Evolutionary conservation across 2,113 vertebrate genomes (phyloP), one percentile per base, ranked within the genome.

Genomic region (Chlorodrepanis virens): DNA sequence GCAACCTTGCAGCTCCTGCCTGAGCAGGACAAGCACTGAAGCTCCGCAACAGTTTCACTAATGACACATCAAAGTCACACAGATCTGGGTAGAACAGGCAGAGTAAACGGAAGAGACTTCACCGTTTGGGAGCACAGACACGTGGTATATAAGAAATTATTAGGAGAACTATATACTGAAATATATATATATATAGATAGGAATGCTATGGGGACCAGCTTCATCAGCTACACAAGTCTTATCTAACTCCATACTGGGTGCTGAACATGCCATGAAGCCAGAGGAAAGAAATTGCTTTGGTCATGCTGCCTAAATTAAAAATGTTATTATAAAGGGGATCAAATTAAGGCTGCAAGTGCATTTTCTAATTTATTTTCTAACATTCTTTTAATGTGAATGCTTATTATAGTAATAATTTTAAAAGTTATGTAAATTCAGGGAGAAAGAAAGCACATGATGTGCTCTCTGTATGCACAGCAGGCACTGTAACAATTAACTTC

Each of bases 301-400:
- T 80, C 86, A 96, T 67, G 72, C 76, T 71, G 24, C 44, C 57
- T 35, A 56, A 90, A 90, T 78, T 50, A 56, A 81, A 95, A 69
- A 49, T 1, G 12, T 45, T 63, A n/a, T 67, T 89, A 81, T 29
- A 84, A 83, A 87, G 11, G 18, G 15, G 76, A 78, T 77, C 45
- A 88, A 87, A 96, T 78, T 75, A 87, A 86, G 60, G 56, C 44
- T 75, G 64, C 82, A 80, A 90, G 33, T 76, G 35, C 44, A 56
- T 89, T 92, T 92, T 64, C 88, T 90, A 61, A 89, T 74, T 90
- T 71, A 49, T 92, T 83, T 95, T 64, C 60, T 78, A 52, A 25
- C 37, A 75, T 82, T 89, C 39, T 81, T 93, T 61, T 68, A 88
- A 87, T 50, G 45, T 47, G 69, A 76, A 56, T 75, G 72, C 49